Evolutionary conservation across 2,888 invertebrate genomes (phyloP), one percentile per base, ranked within the genome.

Genomic region (Eristalis tenax): DNA sequence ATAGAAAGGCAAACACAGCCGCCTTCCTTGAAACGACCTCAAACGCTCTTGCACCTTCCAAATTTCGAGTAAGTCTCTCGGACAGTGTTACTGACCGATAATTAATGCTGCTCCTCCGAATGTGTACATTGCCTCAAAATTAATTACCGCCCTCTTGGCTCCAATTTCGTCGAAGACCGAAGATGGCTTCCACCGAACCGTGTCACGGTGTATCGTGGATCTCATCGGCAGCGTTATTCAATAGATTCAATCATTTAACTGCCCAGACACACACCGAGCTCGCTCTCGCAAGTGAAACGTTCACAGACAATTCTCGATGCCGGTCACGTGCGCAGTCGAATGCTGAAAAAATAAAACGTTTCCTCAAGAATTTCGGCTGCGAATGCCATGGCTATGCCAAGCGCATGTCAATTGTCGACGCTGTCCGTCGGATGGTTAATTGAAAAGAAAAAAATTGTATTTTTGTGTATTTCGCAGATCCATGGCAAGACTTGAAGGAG

Each of bases 401-500:
- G 40, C 61, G 79, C 79, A 81, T 87, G 85, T 73, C 74, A 83
- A 82, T 79, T 82, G 63, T 68, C 63, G 63, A 32, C 15, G 8
- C 50, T 50, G 18, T 18, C 50, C n/a, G 18, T 63, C 26, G 4
- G n/a, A 69, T 65, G 4, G 59, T 59, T 76, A 82, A 82, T 75
- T 75, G 61, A 64, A 18, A 59, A 57, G 65, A 68, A 64, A n/a
- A 59, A 64, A 66, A 18, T n/a, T 56, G 35, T 83, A 57, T 68
- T 50, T 76, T 43, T 50, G 50, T 50, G 32, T 56, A 69, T 26
- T 77, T 28, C 71, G 23, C 91, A 95, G 97, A 97, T 93, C 95
- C 96, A 0, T 96, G 95, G 95, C 95, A 96, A 92, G 97, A 97
- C 91, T 92, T 97, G 5, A 95, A 96, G 57, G 96, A 96, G 64